A percentile compares a stretch with the other conserved stretches of the same genome.
phyloP scores from a whole-genome alignment of 2,888 invertebrate genomes.

The Agriopis aurantiaria region DNA sequence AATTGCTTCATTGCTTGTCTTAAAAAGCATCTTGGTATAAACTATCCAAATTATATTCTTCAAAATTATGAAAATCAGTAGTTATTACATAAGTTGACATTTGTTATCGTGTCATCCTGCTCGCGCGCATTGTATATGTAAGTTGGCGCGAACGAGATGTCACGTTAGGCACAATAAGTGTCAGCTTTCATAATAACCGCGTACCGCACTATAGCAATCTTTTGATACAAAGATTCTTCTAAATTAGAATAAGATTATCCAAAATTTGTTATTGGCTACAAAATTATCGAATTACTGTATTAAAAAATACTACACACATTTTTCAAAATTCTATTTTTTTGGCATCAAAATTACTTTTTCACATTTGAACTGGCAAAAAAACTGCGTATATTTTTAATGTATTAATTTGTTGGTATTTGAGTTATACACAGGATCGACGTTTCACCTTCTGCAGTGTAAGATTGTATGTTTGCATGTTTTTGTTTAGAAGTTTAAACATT shows the following conservation, averaged over 20 bases:
- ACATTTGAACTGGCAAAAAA: not conserved
- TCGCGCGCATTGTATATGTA: too few species aligned
- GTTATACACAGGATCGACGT: conserved; percentile 40
- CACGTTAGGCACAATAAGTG: too few species aligned
- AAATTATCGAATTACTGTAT: conserved; percentile 10
- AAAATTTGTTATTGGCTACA: conserved; percentile 1
- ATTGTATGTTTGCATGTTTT: conserved; percentile 32
- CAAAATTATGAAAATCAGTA: conserved; percentile 14
- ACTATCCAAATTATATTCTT: not conserved
- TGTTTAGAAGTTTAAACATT: conserved; percentile 7
- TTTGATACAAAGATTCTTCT: conserved; percentile 19
- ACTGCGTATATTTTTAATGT: conserved; percentile 10
- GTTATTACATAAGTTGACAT: too few species aligned
- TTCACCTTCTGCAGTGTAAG: conserved; percentile 29
- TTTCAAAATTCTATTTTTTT: conserved; percentile 24
- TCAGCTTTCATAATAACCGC: too few species aligned
- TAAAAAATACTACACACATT: not conserved
- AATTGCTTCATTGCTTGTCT: conserved; percentile 28
- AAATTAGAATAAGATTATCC: not conserved
- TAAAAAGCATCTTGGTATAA: not conserved
- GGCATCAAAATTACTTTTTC: conserved; percentile 32
- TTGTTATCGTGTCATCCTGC: too few species aligned
- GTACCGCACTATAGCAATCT: not conserved
- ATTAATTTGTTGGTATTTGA: conserved; percentile 34
- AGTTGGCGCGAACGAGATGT: too few species aligned